Evolutionary conservation across 2,888 invertebrate species (phyloP), one percentile per base, ranked within the genome.

Genomic region (Tiliacea aurago): DNA sequence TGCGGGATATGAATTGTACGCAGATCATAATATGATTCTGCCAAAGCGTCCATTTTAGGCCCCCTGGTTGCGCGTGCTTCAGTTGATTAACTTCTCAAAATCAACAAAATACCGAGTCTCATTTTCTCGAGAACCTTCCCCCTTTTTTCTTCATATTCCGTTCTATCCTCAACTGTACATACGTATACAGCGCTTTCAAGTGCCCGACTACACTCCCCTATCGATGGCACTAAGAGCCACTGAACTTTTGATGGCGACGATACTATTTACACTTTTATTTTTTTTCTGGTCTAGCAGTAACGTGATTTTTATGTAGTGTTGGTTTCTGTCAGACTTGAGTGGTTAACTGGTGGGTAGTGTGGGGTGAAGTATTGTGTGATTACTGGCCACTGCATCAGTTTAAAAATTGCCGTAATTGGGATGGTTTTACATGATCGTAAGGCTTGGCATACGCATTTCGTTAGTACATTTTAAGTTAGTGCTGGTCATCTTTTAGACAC

Each of bases 161-260:
- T 74, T 80, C 15, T 74, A 59, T 70, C 10, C 15, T 9, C 75
- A 70, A 81, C 66, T 80, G 80, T 84, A 80, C 85, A 72, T 83
- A 84, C 76, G 76, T 84, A 81, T 81, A 84, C 76, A 85, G 80
- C 73, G 85, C 80, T 87, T 83, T 83, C 82, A 80, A 84, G 82
- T 84, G 73, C 77, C 80, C 79, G 81, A 80, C 84, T 84, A 84
- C 85, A 83, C 81, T 86, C 83, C 80, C 80, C 80, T 84, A 86
- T 85, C 81, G 84, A 84, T 88, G 84, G 82, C 86, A 78, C 83
- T 86, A 87, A 92, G 88, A 90, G 90, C 89, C 80, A 86, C 88
- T 90, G 88, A 90, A 90, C 89, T 88, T 89, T 90, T 90, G 89
- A 90, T 90, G 86, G 87, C 82, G 85, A 88, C 83, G 81, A 84